Conservation (phyloP, 2,113 vertebrate species). For the Corythoichthys haematopterus region DNA sequence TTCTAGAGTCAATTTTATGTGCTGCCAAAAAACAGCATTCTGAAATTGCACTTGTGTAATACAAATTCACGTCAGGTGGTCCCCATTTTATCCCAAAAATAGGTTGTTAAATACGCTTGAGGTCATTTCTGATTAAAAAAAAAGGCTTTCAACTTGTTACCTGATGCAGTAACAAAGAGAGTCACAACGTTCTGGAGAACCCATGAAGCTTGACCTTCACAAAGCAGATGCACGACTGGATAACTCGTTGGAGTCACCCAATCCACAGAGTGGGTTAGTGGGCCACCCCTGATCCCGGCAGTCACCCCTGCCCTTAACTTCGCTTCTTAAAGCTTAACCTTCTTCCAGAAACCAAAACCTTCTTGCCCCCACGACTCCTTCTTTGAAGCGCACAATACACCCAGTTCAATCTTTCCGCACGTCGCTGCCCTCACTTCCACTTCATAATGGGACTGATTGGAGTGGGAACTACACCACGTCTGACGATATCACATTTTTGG, state of each 20-base stretch:
- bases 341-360: slow-evolving; percentile 73
- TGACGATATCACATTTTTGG: too few relatives aligned
- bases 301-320: slow-evolving; percentile 59
- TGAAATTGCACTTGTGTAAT: too few relatives aligned
- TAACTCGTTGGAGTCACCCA: slow-evolving; percentile 55
- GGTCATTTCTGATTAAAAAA: background rate
- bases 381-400: slow-evolving; percentile 64
- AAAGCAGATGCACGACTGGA: slow-evolving; percentile 61
- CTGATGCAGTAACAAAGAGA: slow-evolving; percentile 6
- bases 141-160: background rate
- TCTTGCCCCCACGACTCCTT: slow-evolving; percentile 54
- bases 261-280: slow-evolving; percentile 43
- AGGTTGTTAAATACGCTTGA: background rate
- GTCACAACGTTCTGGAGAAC: slow-evolving; percentile 42
- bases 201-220: slow-evolving; percentile 66
- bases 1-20: too few relatives aligned
- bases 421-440: slow-evolving; percentile 44
- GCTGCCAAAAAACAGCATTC: too few relatives aligned
- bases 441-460: slow-evolving; percentile 61
- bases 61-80: too few relatives aligned
- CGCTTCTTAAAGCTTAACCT: slow-evolving; percentile 54
- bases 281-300: slow-evolving; percentile 45
- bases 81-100: too few relatives aligned
- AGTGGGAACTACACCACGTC: slow-evolving; percentile 36
- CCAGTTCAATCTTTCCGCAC: slow-evolving; percentile 49